Evolutionary conservation across 2,113 vertebrate genomes (phyloP).

Genomic region (Lamprotornis superbus): DNA sequence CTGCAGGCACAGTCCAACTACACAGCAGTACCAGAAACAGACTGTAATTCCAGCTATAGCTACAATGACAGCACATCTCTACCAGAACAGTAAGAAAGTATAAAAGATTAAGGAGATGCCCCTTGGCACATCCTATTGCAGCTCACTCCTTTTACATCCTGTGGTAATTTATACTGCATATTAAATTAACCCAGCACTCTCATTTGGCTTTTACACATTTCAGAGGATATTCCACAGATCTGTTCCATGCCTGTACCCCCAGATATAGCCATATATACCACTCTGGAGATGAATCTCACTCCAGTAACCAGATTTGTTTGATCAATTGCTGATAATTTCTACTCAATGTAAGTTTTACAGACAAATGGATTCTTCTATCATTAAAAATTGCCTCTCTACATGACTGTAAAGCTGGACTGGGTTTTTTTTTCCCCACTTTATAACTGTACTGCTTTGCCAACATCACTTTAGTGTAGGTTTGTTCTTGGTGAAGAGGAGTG

Average conservation of each 20-base stretch:
- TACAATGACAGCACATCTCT: not conserved
- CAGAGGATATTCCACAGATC: not conserved
- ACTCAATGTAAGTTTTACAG: not conserved
- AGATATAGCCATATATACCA: not conserved
- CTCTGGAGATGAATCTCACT: not conserved
- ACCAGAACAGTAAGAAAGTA: not conserved
- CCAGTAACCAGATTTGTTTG: not conserved
- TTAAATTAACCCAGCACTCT: not conserved
- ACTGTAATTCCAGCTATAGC: not conserved
- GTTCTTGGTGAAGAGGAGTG: not conserved
- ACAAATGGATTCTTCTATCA: not conserved
- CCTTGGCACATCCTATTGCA: not conserved
- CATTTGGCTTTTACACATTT: not conserved
- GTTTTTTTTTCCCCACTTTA: not conserved
- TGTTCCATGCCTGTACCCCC: not conserved
- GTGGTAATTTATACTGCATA: not conserved
- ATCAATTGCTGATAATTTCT: not conserved
- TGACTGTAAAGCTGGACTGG: not conserved
- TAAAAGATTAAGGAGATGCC: slow-evolving; percentile 20
- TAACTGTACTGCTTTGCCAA: not conserved
- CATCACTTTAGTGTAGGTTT: not conserved
- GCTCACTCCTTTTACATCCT: not conserved
- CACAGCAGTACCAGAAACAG: not conserved
- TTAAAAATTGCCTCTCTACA: not conserved
- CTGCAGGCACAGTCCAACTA: not conserved